These are phyloP conservation scores for Marmota monax DNA, from an alignment of 2,113 vertebrate species.

Conservation along the genomic window DNA sequence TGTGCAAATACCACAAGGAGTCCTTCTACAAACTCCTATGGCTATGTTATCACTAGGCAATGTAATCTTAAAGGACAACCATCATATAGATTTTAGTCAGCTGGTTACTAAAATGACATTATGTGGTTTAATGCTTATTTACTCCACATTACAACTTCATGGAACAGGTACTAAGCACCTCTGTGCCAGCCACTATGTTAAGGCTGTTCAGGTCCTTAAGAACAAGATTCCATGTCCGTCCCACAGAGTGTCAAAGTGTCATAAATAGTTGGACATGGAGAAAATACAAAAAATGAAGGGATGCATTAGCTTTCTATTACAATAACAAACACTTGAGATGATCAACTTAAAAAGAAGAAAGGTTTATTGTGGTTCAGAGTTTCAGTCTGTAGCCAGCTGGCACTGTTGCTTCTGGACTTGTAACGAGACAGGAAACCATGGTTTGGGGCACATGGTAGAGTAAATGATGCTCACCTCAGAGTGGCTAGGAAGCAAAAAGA, in stretches of 20 bases:
- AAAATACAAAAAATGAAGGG: background rate
- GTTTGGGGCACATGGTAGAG: fast-evolving
- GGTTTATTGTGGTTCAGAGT: background rate
- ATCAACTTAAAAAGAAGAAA: background rate
- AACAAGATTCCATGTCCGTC: background rate
- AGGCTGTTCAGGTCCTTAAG: fast-evolving
- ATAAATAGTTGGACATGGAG: background rate
- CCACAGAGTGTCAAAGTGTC: background rate
- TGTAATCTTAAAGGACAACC: background rate
- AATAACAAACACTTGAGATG: background rate
- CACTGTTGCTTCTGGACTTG: background rate
- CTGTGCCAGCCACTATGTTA: background rate
- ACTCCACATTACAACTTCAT: background rate
- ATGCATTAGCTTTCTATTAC: background rate
- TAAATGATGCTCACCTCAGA: background rate
- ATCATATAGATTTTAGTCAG: background rate
- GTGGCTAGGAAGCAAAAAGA: background rate
- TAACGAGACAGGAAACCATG: background rate
- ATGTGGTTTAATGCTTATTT: background rate
- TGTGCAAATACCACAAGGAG: background rate
- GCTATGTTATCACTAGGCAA: background rate
- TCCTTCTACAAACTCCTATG: background rate
- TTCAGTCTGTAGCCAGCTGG: background rate
- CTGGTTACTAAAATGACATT: background rate
- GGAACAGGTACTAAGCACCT: background rate